These are phyloP conservation scores for Macrophya annulata DNA, from an alignment of 2,888 invertebrate species.

Conservation along the genomic window DNA sequence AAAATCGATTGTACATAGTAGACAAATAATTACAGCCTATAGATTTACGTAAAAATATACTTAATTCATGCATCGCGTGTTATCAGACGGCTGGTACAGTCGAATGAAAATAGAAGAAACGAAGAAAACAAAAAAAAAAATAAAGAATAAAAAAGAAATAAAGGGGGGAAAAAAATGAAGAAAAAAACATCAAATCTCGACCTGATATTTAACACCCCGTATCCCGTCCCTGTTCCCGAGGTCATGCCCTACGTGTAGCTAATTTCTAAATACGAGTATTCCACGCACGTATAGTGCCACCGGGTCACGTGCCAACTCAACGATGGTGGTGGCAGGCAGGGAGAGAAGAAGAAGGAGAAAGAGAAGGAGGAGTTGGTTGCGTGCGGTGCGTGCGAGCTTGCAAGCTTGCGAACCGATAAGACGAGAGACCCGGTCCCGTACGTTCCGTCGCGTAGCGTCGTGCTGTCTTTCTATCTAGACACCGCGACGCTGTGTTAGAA, in stretches of 20 bases:
- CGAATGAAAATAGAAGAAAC: too few species aligned
- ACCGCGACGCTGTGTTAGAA: slow-evolving; percentile 37
- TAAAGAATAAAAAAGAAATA: too few species aligned
- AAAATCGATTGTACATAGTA: too few species aligned
- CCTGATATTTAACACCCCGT: not conserved
- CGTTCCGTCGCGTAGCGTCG: not conserved
- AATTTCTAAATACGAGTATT: slow-evolving; percentile 34
- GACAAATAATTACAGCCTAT: too few species aligned
- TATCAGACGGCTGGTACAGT: too few species aligned
- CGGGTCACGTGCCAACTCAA: slow-evolving; percentile 46
- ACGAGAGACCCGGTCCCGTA: not conserved
- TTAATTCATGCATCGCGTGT: too few species aligned
- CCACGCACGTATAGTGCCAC: slow-evolving; percentile 48
- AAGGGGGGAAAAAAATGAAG: not conserved
- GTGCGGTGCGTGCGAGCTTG: slow-evolving; percentile 29
- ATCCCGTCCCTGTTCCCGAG: slow-evolving; percentile 14
- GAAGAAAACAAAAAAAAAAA: too few species aligned
- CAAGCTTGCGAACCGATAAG: slow-evolving; percentile 25
- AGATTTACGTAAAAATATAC: too few species aligned
- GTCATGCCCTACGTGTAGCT: slow-evolving; percentile 27
- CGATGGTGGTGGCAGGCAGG: not conserved
- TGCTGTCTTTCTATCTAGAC: slow-evolving; percentile 35
- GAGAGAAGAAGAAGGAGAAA: too few species aligned
- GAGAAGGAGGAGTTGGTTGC: not conserved
- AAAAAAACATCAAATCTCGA: slow-evolving; percentile 8